Base-by-base conservation (phyloP, 2,888 invertebrate genomes). In the Troilus luridus region DNA sequence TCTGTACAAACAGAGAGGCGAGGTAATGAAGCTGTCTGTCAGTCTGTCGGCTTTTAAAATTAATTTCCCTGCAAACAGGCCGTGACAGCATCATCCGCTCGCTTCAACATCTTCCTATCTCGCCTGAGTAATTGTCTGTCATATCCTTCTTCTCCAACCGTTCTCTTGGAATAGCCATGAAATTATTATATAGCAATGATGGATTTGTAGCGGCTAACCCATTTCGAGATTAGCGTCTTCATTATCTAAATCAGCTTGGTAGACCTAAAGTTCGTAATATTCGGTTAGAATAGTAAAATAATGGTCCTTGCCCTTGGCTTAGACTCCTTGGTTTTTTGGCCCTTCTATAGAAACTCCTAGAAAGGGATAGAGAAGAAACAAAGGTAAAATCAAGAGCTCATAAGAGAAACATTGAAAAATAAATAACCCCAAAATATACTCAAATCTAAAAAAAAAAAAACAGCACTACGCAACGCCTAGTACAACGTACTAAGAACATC, bases 21-120 rank as follows among this genome's bases (percentile, higher is more conserved):
- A n/a, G 85, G 85, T 85, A 85, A 85, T 85, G 85, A 85, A 85
- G 85, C 85, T 85, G 85, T 58, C 85, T 58, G 85, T 85, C 85
- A 85, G 85, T 58, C 85, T 85, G 85, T 85, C 85, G 85, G 85
- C 85, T 85, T 85, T 85, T 85, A 85, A 85, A 85, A 85, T 85
- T 85, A 85, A 85, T 85, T 85, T 85, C 56, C 85, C 85, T 58
- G 21, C 85, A 85, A 54, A 85, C 56, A 56, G 56, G n/a, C 56
- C 85, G 56, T 77, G 72, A 77, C 72, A 77, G 72, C 27, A 77
- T 77, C 72, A 77, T 77, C 72, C 72, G 72, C 72, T 77, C n/a
- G 27, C 72, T 77, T 77, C 72, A 77, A 77, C 72, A 77, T 77
- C 72, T 77, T 77, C 72, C 72, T 77, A 77, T 77, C 72, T 77